Base-by-base conservation (phyloP, 2,888 invertebrate genomes). In the Lasius platythorax region DNA sequence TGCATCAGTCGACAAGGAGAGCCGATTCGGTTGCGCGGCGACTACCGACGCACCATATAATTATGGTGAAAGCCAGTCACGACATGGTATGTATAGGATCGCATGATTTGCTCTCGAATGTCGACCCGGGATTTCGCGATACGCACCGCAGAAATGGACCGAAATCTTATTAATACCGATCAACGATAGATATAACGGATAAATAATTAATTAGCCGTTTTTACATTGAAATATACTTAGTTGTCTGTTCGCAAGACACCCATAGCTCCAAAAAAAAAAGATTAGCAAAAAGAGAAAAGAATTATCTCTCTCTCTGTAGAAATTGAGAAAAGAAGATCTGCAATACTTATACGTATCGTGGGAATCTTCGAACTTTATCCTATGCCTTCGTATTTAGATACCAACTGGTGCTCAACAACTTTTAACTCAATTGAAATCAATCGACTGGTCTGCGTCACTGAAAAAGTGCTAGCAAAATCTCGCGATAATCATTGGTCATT, bases 21-120 rank as follows among this genome's bases (percentile, higher is more conserved):
- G 75, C 82, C 83, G 83, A 89, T 87, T 85, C 84, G 82, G 83
- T 68, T 46, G 46, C 61, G 9, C 53, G 40, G 33, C 83, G 66
- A 70, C 79, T 82, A 73, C 67, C 58, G 74, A 79, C 78, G 85
- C 87, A 92, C 89, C 91, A 89, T 93, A 88, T 93, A 93, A 93
- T 93, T 93, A 93, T 89, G 93, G 93, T 92, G 93, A 93, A 93
- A 93, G 93, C 92, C 93, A 90, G 91, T 87, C 68, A 63, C 56
- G 70, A 56, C 64, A 72, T 40, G 74, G 75, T 73, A 72, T 63
- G 64, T 74, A 73, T 64, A 83, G 56, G 68, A 74, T 81, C 64
- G 63, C 70, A 73, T 64, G 73, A 81, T 82, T 81, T 74, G 86
- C 83, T 83, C 83, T 83, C 86, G 81, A 86, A 66, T 61, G 43